phyloP scores from a whole-genome alignment of 2,797 vertebrate species.

The Melanogrammus aeglefinus region DNA sequence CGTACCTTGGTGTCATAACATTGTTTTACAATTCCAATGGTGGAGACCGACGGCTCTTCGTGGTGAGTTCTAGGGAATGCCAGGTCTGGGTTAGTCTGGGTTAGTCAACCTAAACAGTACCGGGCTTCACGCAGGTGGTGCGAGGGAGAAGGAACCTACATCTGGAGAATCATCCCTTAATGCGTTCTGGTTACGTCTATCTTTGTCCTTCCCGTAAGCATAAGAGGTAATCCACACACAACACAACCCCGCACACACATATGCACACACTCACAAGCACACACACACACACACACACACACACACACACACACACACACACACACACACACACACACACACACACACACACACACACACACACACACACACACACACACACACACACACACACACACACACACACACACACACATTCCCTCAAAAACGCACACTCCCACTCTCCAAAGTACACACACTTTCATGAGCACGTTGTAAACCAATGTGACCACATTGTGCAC shows the following conservation, averaged over 20 bases:
- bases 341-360: constrained; percentile 41
- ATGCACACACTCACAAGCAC: constrained; percentile 54
- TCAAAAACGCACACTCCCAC: constrained; percentile 38
- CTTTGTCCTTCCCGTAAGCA: constrained; percentile 42
- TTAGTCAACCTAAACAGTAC: constrained; percentile 22
- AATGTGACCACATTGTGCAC: constrained; percentile 49
- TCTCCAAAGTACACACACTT: constrained; percentile 35
- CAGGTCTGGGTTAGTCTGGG: neutral
- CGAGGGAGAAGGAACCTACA: neutral
- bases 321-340: constrained; percentile 41
- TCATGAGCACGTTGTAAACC: constrained; percentile 26
- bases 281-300: constrained; percentile 37
- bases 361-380: constrained; percentile 41
- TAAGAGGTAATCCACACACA: constrained; percentile 29
- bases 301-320: constrained; percentile 41
- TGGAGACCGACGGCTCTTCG: constrained; percentile 6
- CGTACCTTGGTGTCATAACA: constrained; percentile 17
- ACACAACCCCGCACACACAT: constrained; percentile 28
- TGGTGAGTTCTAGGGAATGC: constrained; percentile 9
- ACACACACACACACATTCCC: constrained; percentile 29
- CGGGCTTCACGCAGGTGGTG: constrained; percentile 33
- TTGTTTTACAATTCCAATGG: constrained; percentile 16
- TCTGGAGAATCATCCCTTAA: constrained; percentile 22
- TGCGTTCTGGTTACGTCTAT: constrained; percentile 43
- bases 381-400: constrained; percentile 41